These are phyloP conservation scores for Mobula birostris DNA, from an alignment of 2,113 vertebrate species.

Conservation along the genomic window DNA sequence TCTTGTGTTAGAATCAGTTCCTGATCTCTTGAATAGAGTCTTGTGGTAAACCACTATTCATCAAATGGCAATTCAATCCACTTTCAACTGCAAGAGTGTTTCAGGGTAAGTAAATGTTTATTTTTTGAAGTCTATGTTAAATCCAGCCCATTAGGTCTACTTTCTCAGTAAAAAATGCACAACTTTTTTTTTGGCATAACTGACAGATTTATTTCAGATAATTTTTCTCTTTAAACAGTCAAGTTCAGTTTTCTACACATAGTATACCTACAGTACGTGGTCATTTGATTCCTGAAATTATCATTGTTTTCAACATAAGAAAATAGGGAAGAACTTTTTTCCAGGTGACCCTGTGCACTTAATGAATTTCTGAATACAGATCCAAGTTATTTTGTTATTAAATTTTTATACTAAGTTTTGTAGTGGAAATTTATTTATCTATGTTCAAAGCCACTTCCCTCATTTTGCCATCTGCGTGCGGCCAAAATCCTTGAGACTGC, in stretches of 20 bases:
- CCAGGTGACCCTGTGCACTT: neutral
- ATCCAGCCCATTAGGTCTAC: neutral
- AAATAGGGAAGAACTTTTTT: neutral
- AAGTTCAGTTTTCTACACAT: neutral
- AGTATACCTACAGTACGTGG: neutral
- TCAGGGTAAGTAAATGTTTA: neutral
- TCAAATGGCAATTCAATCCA: slow-evolving; percentile 13
- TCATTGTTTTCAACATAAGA: neutral
- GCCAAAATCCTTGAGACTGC: neutral
- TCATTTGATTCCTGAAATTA: neutral
- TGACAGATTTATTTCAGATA: slow-evolving; percentile 9
- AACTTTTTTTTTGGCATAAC: neutral
- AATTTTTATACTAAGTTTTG: neutral
- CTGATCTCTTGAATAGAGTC: neutral
- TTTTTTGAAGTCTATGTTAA: neutral
- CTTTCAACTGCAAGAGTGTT: neutral
- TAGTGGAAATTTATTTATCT: neutral
- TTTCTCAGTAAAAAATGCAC: neutral
- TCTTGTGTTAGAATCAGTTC: neutral
- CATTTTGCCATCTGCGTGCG: neutral
- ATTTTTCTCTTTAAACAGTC: neutral
- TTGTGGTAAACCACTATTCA: slow-evolving; percentile 32
- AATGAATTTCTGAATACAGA: neutral
- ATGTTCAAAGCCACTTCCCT: neutral
- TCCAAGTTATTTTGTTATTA: neutral